phyloP scores from a whole-genome alignment of 2,797 vertebrate genomes.

The Gymnopithys bicolor region DNA sequence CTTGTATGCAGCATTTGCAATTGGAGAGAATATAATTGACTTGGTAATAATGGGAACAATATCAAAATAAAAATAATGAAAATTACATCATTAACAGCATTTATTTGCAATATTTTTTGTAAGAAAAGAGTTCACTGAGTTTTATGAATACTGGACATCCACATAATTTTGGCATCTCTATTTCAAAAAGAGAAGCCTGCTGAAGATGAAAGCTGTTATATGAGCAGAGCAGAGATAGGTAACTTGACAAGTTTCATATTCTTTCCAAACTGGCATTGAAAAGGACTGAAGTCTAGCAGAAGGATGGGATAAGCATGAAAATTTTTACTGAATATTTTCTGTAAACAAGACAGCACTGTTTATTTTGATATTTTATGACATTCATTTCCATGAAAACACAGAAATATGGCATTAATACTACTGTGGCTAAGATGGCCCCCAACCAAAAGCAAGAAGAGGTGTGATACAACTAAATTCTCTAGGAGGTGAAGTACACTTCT shows the following conservation, averaged over 20 bases:
- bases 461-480: not conserved
- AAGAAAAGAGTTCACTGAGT: not conserved
- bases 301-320: not conserved
- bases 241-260: not conserved
- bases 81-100: not conserved
- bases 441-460: not conserved
- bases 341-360: not conserved
- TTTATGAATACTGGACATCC: not conserved
- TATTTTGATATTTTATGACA: not conserved
- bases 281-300: not conserved
- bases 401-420: not conserved
- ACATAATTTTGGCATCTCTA: not conserved
- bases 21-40: not conserved
- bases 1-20: not conserved
- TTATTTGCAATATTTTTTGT: not conserved
- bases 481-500: not conserved
- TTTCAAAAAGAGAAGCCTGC: not conserved
- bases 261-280: not conserved
- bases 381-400: not conserved
- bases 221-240: not conserved
- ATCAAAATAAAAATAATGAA: not conserved
- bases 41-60: not conserved
- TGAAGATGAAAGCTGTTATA: not conserved
- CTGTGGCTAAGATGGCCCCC: not conserved
- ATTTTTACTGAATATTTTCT: not conserved